Percentiles rank a stretch among this genome's conserved stretches.
These are phyloP conservation scores for Eledona agricola DNA, from an alignment of 2,888 invertebrate genomes.

Conservation along the genomic window DNA sequence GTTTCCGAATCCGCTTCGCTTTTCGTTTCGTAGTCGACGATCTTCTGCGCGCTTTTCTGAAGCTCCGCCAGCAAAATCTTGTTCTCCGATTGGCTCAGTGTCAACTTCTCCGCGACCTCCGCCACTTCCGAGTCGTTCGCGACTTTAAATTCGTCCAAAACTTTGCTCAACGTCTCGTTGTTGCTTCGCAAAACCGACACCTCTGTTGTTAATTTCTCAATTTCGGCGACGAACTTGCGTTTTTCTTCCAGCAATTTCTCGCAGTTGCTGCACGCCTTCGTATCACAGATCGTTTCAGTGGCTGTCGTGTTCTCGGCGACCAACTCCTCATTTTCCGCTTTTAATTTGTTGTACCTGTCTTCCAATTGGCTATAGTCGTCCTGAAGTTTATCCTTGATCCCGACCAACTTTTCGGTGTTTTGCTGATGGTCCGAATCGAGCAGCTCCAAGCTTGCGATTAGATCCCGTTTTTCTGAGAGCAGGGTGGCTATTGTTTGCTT, in stretches of 20 bases:
- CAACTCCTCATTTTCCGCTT: conserved; percentile 63
- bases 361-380: conserved; percentile 55
- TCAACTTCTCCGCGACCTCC: conserved; percentile 48
- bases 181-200: conserved; percentile 48
- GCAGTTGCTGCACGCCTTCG: conserved; percentile 30
- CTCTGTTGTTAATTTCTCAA: conserved; percentile 52
- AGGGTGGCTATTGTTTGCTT: conserved; percentile 49
- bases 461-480: conserved; percentile 56
- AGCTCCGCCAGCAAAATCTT: conserved; percentile 51
- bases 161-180: conserved; percentile 44
- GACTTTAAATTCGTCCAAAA: conserved; percentile 50
- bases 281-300: conserved; percentile 10
- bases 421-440: conserved; percentile 60
- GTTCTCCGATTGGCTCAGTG: conserved; percentile 50
- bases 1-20: conserved; percentile 46
- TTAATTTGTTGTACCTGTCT: conserved; percentile 65
- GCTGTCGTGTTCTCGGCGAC: conserved; percentile 56
- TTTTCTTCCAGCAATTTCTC: conserved; percentile 41
- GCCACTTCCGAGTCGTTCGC: conserved; percentile 53
- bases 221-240: conserved; percentile 42
- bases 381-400: conserved; percentile 57
- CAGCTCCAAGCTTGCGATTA: conserved; percentile 55
- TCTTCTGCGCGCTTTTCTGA: conserved; percentile 43
- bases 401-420: conserved; percentile 56
- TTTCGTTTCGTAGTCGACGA: conserved; percentile 44